phyloP scores from a whole-genome alignment of 2,888 invertebrate genomes.

The Bibio marci region DNA sequence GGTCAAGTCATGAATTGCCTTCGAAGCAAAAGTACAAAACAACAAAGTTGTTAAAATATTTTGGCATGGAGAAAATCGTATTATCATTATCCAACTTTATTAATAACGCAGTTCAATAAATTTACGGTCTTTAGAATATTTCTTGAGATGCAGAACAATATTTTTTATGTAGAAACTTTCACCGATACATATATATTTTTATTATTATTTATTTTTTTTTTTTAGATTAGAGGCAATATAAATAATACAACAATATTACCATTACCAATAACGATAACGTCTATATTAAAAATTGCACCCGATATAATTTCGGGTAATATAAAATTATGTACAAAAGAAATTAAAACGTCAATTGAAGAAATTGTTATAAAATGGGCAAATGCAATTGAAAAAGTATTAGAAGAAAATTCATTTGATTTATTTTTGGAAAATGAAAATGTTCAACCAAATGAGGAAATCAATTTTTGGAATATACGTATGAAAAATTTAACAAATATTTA shows the following conservation, averaged over 20 bases:
- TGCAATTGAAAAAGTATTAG: constrained; percentile 39
- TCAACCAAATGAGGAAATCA: constrained; percentile 49
- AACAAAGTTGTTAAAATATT: too few relatives aligned
- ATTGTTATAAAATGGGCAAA: constrained; percentile 74
- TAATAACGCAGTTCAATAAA: too few relatives aligned
- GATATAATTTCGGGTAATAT: constrained; percentile 26
- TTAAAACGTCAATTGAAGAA: constrained; percentile 70
- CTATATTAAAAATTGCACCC: constrained; percentile 42
- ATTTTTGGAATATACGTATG: constrained; percentile 63
- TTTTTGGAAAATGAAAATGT: constrained; percentile 49
- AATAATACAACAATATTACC: constrained; percentile 73
- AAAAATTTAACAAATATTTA: constrained; percentile 75
- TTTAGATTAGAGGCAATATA: constrained; percentile 44
- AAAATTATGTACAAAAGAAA: constrained; percentile 43
- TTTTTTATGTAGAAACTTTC: too few relatives aligned
- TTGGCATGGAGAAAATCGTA: too few relatives aligned
- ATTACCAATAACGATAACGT: constrained; percentile 61
- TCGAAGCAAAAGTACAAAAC: too few relatives aligned
- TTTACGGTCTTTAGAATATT: too few relatives aligned
- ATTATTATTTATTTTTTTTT: too few relatives aligned
- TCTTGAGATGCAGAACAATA: too few relatives aligned
- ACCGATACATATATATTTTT: constrained; percentile 19
- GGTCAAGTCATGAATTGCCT: too few relatives aligned
- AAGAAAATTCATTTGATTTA: constrained; percentile 13
- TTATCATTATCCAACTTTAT: too few relatives aligned